Percentiles rank a stretch among this genome's conserved stretches.
Evolutionary conservation across 1,140 invertebrate species (phyloP).

Genomic region (Caligus rogercresseyi): DNA sequence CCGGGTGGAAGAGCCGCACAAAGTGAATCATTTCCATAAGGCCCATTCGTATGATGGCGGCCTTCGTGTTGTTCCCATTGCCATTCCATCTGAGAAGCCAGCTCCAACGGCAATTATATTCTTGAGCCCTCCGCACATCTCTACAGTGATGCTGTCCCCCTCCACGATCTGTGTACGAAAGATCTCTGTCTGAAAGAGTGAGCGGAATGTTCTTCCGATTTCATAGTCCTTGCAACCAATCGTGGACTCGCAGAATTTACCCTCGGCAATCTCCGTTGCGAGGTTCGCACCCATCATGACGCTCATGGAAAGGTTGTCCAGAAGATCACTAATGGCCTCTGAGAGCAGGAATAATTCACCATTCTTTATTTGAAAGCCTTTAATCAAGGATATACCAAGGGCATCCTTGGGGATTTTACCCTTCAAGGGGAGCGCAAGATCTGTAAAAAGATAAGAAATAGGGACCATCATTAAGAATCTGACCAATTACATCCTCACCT

Average conservation of each 20-base stretch:
- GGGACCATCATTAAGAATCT: neutral
- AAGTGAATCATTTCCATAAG: constrained; percentile 9
- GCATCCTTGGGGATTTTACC: neutral
- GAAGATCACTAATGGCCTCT: neutral
- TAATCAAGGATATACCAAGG: constrained; percentile 3
- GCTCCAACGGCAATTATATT: constrained; percentile 97
- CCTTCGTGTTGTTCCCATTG: constrained; percentile 96
- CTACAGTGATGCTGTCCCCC: constrained; percentile 83
- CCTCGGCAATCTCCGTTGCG: constrained; percentile 80
- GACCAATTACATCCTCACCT: neutral
- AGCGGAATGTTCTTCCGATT: constrained; percentile 57
- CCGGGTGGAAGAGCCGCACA: neutral
- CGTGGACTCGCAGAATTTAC: constrained; percentile 96
- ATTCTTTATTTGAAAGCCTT: constrained; percentile 6
- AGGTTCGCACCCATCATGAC: constrained; percentile 98
- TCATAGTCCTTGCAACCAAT: constrained; percentile 68
- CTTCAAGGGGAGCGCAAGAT: neutral
- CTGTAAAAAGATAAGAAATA: neutral
- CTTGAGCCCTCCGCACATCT: constrained; percentile 96
- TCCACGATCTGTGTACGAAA: constrained; percentile 65
- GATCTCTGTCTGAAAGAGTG: neutral
- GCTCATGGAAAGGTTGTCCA: constrained; percentile 44
- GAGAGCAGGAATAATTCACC: neutral
- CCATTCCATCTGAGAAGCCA: constrained; percentile 88
- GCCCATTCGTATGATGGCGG: constrained; percentile 58